Conservation (phyloP, 2,888 invertebrate genomes). For the Rhynchonema sp. region DNA sequence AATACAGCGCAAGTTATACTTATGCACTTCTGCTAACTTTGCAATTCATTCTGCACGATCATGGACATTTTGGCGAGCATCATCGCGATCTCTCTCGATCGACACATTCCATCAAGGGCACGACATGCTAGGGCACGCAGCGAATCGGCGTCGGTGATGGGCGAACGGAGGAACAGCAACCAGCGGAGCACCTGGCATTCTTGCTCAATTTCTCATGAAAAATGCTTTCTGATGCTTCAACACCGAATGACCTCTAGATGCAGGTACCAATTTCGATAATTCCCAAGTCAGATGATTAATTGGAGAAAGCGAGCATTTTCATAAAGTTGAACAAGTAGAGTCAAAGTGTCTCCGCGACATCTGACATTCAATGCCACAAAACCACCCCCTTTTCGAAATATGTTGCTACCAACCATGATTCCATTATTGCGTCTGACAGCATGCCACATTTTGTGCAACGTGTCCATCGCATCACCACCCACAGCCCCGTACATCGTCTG, state of each 20-base stretch:
- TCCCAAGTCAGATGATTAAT: no score
- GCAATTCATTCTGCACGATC: slow-evolving; percentile 75
- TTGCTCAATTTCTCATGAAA: no score
- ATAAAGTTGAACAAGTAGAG: neutral
- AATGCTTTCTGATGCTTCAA: no score
- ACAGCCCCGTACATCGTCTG: neutral
- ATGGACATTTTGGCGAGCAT: slow-evolving; percentile 84
- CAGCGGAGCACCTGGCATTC: slow-evolving; percentile 60
- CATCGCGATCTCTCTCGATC: slow-evolving; percentile 73
- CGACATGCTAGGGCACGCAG: slow-evolving; percentile 72
- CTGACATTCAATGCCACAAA: neutral
- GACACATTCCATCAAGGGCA: slow-evolving; percentile 71
- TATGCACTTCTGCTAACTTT: slow-evolving; percentile 38
- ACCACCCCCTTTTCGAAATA: neutral
- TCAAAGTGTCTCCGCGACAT: neutral
- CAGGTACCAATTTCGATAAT: no score
- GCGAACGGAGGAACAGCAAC: slow-evolving; percentile 70
- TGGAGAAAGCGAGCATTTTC: neutral
- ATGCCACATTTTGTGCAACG: slow-evolving; percentile 81
- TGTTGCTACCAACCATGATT: slow-evolving; percentile 51
- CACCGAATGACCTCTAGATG: no score
- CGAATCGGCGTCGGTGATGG: slow-evolving; percentile 87
- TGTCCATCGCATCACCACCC: slow-evolving; percentile 43
- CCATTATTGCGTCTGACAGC: slow-evolving; percentile 80
- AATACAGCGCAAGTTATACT: no score